These are phyloP conservation scores for Pituophis catenifer DNA, from an alignment of 2,113 vertebrate species.

Conservation along the genomic window DNA sequence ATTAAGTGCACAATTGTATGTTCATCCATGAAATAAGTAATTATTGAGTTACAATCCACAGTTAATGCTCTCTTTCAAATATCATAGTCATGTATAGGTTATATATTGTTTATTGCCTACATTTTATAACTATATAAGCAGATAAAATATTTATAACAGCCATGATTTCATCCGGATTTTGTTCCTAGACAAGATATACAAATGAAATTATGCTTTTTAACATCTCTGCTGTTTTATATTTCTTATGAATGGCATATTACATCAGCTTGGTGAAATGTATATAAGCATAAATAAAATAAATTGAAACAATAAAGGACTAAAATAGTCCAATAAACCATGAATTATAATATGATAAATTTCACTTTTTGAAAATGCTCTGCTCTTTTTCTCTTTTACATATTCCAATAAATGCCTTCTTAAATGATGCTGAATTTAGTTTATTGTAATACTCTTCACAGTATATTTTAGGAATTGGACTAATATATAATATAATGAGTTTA, in stretches of 20 bases:
- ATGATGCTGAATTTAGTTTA: constrained; percentile 35
- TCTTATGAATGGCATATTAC: constrained; percentile 13
- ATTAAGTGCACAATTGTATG: not conserved
- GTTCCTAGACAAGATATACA: constrained; percentile 21
- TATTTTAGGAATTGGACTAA: not conserved
- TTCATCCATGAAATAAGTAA: not conserved
- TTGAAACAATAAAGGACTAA: constrained; percentile 41
- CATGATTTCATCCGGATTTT: not conserved
- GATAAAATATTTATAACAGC: constrained; percentile 10
- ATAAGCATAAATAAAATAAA: constrained; percentile 45
- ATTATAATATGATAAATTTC: constrained; percentile 10
- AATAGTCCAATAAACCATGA: constrained; percentile 28
- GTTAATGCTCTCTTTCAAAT: not conserved
- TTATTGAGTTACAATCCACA: not conserved
- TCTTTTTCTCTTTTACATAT: not conserved
- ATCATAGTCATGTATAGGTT: not conserved
- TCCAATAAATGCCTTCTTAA: constrained; percentile 29
- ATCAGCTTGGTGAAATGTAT: constrained; percentile 19
- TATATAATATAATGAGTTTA: not conserved
- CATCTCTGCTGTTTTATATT: constrained; percentile 21
- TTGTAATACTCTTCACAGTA: constrained; percentile 20
- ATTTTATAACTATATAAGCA: constrained; percentile 2
- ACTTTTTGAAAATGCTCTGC: constrained; percentile 9
- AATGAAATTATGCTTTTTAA: not conserved
- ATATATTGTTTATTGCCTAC: constrained; percentile 1